These are phyloP conservation scores for Sternarchorhynchus goeldii DNA, from an alignment of 2,797 vertebrate species.

Conservation along the genomic window DNA sequence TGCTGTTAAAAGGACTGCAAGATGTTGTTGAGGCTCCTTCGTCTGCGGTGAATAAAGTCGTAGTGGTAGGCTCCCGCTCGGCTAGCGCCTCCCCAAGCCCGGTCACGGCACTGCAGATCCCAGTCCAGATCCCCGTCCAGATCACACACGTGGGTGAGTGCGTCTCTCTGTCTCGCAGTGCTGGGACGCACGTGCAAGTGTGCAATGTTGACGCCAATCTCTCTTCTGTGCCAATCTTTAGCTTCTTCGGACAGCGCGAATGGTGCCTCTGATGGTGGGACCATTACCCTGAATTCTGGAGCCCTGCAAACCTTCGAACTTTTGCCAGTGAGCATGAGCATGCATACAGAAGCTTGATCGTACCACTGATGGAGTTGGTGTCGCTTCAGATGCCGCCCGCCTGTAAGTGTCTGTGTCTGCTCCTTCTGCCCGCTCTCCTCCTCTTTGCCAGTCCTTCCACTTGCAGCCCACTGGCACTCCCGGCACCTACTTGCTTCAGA, in stretches of 20 bases:
- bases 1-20: constrained; percentile 93
- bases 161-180: background rate
- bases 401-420: background rate
- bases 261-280: constrained; percentile 81
- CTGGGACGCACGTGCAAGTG: background rate
- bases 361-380: too few relatives aligned
- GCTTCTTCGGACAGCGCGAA: background rate
- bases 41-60: constrained; percentile 64
- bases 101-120: constrained; percentile 90
- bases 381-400: too few relatives aligned
- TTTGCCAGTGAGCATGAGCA: constrained; percentile 83
- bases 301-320: constrained; percentile 97
- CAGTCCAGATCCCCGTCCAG: constrained; percentile 97
- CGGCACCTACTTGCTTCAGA: constrained; percentile 94
- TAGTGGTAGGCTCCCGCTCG: constrained; percentile 72
- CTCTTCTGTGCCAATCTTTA: background rate
- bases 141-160: constrained; percentile 95
- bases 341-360: background rate
- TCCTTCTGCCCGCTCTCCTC: constrained; percentile 5
- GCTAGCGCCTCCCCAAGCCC: constrained; percentile 74
- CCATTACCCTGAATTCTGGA: constrained; percentile 91
- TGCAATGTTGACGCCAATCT: background rate
- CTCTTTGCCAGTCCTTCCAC: constrained; percentile 86
- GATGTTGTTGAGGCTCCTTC: constrained; percentile 87
- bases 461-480: constrained; percentile 95